Conservation (phyloP, 92 coral and sea anemone genomes). For the Isaurus tuberculatus region DNA sequence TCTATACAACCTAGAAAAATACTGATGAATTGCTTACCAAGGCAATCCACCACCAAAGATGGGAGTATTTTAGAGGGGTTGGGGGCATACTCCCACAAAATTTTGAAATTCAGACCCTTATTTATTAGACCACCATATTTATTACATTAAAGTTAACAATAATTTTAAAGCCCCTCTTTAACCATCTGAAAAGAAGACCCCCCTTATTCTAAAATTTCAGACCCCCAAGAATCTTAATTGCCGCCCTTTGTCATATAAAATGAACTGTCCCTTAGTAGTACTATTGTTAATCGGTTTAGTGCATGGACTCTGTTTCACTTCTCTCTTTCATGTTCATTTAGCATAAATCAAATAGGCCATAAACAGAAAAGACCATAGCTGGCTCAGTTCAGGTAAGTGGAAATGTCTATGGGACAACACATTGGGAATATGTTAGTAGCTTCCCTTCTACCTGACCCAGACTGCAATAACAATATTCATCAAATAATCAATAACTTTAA, state of each 20-base stretch:
- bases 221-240: constrained; percentile 9
- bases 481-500: not conserved
- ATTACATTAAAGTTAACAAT: constrained; percentile 29
- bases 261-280: constrained; percentile 26
- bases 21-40: constrained; percentile 6
- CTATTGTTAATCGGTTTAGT: constrained; percentile 39
- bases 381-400: constrained; percentile 25
- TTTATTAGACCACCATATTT: constrained; percentile 38
- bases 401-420: constrained; percentile 38
- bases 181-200: constrained; percentile 23
- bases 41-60: constrained; percentile 2
- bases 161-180: constrained; percentile 28
- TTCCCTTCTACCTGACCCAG: constrained; percentile 32
- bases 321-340: constrained; percentile 33
- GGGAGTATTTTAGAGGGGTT: not conserved
- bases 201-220: constrained; percentile 30
- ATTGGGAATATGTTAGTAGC: constrained; percentile 40
- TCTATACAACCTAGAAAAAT: constrained; percentile 31
- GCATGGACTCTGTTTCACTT: constrained; percentile 39
- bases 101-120: constrained; percentile 1
- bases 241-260: constrained; percentile 27
- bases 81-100: not conserved
- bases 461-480: constrained; percentile 7
- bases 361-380: not conserved
- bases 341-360: constrained; percentile 35